These are phyloP conservation scores for Hylaeus anthracinus DNA, from an alignment of 1,140 invertebrate species.

Conservation along the genomic window DNA sequence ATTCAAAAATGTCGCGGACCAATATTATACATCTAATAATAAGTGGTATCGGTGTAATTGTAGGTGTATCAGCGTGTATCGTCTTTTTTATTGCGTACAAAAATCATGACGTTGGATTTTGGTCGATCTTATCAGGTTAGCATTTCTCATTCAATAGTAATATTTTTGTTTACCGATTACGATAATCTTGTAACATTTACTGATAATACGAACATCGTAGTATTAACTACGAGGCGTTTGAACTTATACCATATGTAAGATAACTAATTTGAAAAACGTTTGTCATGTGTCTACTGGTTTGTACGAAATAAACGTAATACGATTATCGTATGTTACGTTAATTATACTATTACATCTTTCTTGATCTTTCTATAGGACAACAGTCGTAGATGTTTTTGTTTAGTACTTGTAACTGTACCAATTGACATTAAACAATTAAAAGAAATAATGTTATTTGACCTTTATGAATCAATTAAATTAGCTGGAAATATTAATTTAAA, in stretches of 20 bases:
- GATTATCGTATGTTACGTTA: neutral
- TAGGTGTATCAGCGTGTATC: slow-evolving; percentile 56
- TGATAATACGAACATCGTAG: no score
- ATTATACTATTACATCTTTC: neutral
- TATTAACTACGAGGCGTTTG: neutral
- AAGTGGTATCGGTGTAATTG: slow-evolving; percentile 51
- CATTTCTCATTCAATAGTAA: neutral
- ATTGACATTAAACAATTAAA: no score
- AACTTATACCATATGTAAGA: neutral
- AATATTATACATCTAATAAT: slow-evolving; percentile 39
- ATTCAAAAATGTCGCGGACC: slow-evolving; percentile 29
- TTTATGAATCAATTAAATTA: no score
- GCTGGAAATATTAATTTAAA: no score
- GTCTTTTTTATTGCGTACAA: slow-evolving; percentile 52
- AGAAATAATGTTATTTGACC: no score
- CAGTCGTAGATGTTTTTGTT: neutral
- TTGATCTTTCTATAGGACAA: no score
- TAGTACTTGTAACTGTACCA: neutral
- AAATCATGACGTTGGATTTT: slow-evolving; percentile 62
- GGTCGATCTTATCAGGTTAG: slow-evolving; percentile 66
- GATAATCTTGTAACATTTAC: neutral
- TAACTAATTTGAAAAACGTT: neutral
- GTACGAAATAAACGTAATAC: no score
- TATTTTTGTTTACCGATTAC: neutral
- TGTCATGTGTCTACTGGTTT: no score